phyloP scores from a whole-genome alignment of 2,797 vertebrate genomes.

The Protonibea diacanthus region DNA sequence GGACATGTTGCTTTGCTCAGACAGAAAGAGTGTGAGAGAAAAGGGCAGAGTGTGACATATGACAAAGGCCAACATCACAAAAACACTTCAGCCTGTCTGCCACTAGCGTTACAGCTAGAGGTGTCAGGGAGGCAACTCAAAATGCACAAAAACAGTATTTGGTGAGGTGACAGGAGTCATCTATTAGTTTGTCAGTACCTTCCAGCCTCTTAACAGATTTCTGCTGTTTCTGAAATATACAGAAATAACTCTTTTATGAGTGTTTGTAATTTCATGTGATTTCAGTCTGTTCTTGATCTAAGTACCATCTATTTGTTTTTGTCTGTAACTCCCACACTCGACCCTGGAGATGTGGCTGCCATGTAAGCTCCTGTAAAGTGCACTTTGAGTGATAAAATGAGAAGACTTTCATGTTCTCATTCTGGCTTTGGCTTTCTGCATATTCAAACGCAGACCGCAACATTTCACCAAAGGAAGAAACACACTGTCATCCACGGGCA shows the following conservation, averaged over 20 bases:
- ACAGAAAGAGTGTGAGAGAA: constrained; percentile 58
- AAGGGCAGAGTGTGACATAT: constrained; percentile 78
- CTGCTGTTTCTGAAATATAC: constrained; percentile 28
- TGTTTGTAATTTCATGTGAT: constrained; percentile 49
- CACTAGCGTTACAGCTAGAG: constrained; percentile 48
- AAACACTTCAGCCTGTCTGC: constrained; percentile 70
- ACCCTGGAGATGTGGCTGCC: constrained; percentile 49
- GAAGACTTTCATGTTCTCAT: constrained; percentile 37
- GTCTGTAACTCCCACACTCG: constrained; percentile 26
- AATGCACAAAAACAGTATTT: constrained; percentile 41
- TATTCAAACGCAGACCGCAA: constrained; percentile 11
- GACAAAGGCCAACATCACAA: constrained; percentile 78
- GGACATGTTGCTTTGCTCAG: constrained; percentile 40
- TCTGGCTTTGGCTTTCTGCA: constrained; percentile 19
- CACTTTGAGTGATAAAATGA: constrained; percentile 49
- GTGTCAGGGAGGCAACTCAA: constrained; percentile 46
- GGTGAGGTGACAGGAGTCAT: constrained; percentile 50
- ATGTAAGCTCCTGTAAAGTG: constrained; percentile 42
- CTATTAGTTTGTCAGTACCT: constrained; percentile 31
- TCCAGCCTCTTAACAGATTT: constrained; percentile 32
- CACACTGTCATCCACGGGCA: neutral
- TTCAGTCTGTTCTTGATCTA: constrained; percentile 48
- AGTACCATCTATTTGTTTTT: constrained; percentile 51
- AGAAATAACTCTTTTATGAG: constrained; percentile 24
- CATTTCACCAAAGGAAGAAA: neutral